Conservation (phyloP, 1,140 invertebrate genomes). For the Zaprionus nigranus region DNA sequence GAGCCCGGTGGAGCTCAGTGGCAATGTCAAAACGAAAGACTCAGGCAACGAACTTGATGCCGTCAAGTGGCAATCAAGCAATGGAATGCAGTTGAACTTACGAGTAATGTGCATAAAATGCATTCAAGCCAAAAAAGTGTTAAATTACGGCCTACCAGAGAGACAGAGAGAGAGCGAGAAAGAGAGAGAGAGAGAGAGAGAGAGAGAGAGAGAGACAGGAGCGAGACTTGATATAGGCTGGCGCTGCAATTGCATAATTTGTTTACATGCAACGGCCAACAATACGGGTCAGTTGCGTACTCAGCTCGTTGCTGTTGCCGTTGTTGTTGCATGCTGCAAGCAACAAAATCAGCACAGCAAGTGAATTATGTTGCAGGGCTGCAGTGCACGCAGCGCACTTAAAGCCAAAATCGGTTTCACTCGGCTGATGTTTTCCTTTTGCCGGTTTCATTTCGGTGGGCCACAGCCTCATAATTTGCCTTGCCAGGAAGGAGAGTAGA, state of each 20-base stretch:
- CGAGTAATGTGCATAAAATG: constrained; percentile 62
- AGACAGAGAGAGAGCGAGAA: neutral
- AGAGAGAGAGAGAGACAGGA: constrained; percentile 30
- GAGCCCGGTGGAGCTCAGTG: constrained; percentile 16
- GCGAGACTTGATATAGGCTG: constrained; percentile 23
- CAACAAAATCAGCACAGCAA: constrained; percentile 52
- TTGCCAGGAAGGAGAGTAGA: neutral
- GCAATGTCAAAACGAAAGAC: constrained; percentile 58
- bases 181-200: constrained; percentile 15
- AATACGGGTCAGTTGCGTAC: constrained; percentile 78
- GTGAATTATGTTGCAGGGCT: constrained; percentile 65
- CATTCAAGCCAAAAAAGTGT: constrained; percentile 68
- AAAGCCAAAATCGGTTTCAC: constrained; percentile 49
- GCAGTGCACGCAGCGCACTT: constrained; percentile 44
- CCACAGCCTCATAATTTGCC: constrained; percentile 52
- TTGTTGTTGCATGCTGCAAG: constrained; percentile 51
- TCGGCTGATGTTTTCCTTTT: constrained; percentile 38
- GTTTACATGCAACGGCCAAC: constrained; percentile 69
- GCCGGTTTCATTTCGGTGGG: constrained; percentile 31
- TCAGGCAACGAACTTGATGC: constrained; percentile 72
- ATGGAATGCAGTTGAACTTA: constrained; percentile 71
- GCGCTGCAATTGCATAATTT: constrained; percentile 76
- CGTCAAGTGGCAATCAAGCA: constrained; percentile 62
- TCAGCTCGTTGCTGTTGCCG: constrained; percentile 31
- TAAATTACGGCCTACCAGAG: constrained; percentile 64